Percentiles rank a stretch among this genome's conserved stretches.
Evolutionary conservation across 2,797 vertebrate genomes (phyloP).

Genomic region (Heterohyrax brucei): DNA sequence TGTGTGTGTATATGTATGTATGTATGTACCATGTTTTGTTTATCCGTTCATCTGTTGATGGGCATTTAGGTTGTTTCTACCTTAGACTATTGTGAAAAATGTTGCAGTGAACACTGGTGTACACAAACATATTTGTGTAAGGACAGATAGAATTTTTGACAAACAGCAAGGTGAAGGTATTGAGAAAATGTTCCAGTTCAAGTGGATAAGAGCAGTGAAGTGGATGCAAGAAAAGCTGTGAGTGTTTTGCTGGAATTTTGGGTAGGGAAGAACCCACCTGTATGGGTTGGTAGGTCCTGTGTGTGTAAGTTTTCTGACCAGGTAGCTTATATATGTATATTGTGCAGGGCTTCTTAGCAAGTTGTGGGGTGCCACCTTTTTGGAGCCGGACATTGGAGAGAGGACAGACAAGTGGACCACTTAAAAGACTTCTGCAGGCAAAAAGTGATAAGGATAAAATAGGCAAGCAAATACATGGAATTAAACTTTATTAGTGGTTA

Average conservation of each 20-base stretch:
- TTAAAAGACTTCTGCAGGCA: background rate
- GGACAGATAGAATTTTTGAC: slow-evolving; percentile 31
- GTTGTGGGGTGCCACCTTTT: background rate
- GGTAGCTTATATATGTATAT: too few relatives aligned
- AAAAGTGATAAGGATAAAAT: background rate
- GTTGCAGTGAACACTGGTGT: too few relatives aligned
- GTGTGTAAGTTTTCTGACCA: background rate
- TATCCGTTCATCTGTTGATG: too few relatives aligned
- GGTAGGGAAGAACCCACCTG: background rate
- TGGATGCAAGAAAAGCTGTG: background rate
- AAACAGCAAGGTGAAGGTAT: slow-evolving; percentile 1
- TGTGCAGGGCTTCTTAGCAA: background rate
- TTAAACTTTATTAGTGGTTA: too few relatives aligned
- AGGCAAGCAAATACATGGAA: too few relatives aligned
- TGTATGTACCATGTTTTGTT: too few relatives aligned
- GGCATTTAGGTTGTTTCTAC: too few relatives aligned
- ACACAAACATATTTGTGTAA: background rate
- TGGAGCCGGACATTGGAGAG: background rate
- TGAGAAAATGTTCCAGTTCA: background rate
- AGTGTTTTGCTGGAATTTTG: background rate
- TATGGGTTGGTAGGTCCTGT: background rate
- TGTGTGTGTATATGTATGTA: too few relatives aligned
- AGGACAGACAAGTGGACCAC: background rate
- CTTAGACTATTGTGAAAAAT: too few relatives aligned
- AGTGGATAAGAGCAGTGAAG: background rate